These are phyloP conservation scores for Oriolus oriolus DNA, from an alignment of 2,113 vertebrate species.

Conservation along the genomic window DNA sequence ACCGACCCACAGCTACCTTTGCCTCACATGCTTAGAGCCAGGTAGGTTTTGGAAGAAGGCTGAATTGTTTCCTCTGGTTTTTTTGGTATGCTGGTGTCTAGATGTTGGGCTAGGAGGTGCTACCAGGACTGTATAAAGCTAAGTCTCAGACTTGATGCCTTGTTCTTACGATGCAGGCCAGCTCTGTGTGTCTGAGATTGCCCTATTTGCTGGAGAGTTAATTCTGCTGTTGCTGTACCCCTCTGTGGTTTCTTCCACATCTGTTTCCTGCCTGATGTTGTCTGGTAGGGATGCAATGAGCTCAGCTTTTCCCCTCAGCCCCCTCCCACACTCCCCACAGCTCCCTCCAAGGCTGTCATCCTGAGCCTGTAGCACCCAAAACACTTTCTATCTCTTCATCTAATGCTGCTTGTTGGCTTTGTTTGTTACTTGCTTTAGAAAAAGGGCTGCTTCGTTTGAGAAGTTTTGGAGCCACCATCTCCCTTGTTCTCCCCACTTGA, in stretches of 20 bases:
- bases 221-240: slow-evolving; percentile 45
- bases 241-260: slow-evolving; percentile 70
- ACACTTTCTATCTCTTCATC: not conserved
- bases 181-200: not conserved
- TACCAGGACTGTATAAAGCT: not conserved
- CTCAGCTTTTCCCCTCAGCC: slow-evolving; percentile 70
- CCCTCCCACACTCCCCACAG: slow-evolving; percentile 56
- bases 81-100: not conserved
- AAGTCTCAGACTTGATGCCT: not conserved
- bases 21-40: not conserved
- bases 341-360: slow-evolving; percentile 56
- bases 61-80: not conserved
- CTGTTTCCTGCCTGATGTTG: slow-evolving; percentile 74
- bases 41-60: not conserved
- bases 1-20: not conserved
- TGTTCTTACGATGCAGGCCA: not conserved
- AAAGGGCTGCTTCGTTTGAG: not conserved
- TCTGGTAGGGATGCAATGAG: slow-evolving; percentile 72
- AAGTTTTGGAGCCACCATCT: slow-evolving; percentile 8
- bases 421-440: slow-evolving; percentile 23
- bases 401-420: not conserved
- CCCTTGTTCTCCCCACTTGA: not conserved
- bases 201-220: not conserved
- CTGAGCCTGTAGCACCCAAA: slow-evolving; percentile 10
- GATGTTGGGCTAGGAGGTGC: not conserved